Evolutionary conservation across 37 sponge, comb jelly and placozoan species (phyloP), one percentile per base, ranked within the genome.

Genomic region (Amphimedon queenslandica): DNA sequence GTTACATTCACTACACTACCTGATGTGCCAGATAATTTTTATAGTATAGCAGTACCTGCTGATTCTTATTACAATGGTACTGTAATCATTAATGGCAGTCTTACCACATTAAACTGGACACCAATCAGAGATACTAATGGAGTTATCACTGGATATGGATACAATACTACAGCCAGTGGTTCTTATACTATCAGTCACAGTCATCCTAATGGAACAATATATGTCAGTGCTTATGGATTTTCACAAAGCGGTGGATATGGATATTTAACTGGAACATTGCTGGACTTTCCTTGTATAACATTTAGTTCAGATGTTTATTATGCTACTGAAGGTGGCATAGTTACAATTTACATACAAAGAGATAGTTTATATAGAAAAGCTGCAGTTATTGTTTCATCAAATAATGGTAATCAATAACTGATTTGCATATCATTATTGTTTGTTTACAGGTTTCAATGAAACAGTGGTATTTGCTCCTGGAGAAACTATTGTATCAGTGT

Each of bases 221-320:
- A 38, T 53, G 73, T 72, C 13, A 42, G 32, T n/a, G 73, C 56
- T 31, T 72, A 72, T 55, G 73, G 73, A 8, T 72, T 72, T 56
- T 28, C 8, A 30, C 10, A 53, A 3, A 10, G 6, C 11, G 53
- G 27, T 30, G 33, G 60, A 20, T 11, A 28, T 20, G 73, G 73
- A 4, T 72, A 72, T 72, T 30, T 51, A 18, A 13, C 53, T 18
- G 53, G 53, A 47, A n/a, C n/a, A n/a, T n/a, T n/a, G n/a, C n/a
- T n/a, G n/a, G n/a, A n/a, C n/a, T n/a, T n/a, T n/a, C n/a, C n/a
- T n/a, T n/a, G n/a, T n/a, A n/a, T n/a, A n/a, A n/a, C n/a, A n/a
- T n/a, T n/a, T n/a, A n/a, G n/a, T n/a, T n/a, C n/a, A n/a, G n/a
- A n/a, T n/a, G n/a, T n/a, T n/a, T n/a, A n/a, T n/a, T n/a, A n/a